Evolutionary conservation across 30 jellyfish, hydroid and myxozoan species (phyloP), one percentile per base, ranked within the genome.

Genomic region (Phacellophora camtschatica): DNA sequence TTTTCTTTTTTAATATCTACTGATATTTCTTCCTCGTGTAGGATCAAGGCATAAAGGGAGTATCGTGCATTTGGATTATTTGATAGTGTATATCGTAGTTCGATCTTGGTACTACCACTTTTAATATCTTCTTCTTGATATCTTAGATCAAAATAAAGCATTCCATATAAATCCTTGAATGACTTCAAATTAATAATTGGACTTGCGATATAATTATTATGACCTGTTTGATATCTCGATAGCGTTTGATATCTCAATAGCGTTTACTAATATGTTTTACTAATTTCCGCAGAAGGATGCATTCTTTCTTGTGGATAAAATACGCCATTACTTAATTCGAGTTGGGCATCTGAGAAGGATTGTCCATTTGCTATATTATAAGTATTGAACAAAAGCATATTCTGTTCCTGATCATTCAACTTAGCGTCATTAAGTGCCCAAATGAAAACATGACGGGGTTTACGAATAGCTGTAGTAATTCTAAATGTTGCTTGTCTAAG

Each of bases 361-460:
- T 53, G 8, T 5, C 19, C 68, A 53, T 53, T 39, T 39, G 51
- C 51, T 39, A 39, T 39, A 5, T 39, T 39, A 13, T 39, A 39
- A 39, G 51, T 39, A 53, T 53, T 53, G 18, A 53, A 61, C 54
- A 53, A 53, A 53, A 53, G 18, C 68, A 53, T 53, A 24, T 53
- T 53, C 68, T 53, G 68, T 53, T 25, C 66, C 31, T 65, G 79
- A 65, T n/a, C 19, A 27, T 27, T 16, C 54, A 65, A 7, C 54
- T 65, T 29, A 30, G 24, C 28, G 6, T 33, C 28, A 65, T 65
- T 65, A 5, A 39, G 32, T 6, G 66, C 59, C 79, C 79, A 65
- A 65, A 39, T 65, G 71, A 56, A 56, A 2, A 56, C 71, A 25
- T 56, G 71, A 6, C 71, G 30, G 13, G 70, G 85, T 71, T 71